Base-by-base conservation (phyloP, 2,888 invertebrate genomes). In the Strigamia maritima region DNA sequence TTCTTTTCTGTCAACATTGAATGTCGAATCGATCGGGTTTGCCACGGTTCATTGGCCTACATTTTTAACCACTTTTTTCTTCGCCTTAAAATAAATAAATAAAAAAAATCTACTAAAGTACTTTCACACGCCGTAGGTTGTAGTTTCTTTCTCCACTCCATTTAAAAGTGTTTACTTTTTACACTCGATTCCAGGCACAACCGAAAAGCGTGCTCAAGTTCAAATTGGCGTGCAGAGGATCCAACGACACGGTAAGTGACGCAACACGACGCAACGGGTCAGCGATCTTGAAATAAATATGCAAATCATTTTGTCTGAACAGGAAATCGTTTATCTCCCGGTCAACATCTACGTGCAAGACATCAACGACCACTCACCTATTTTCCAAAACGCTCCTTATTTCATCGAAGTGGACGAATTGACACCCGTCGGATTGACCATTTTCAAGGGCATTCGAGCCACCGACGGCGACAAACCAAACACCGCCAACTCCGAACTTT, bases 401-500 rank as follows among this genome's bases (percentile, higher is more conserved):
- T 88, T 90, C 77, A 89, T 94, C 8, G 90, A 90, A 65, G 93
- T 95, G 22, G 83, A 84, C 76, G 84, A 83, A 83, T 81, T 84
- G 54, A 84, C 84, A 75, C 84, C 84, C 85, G 44, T 87, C 91
- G 94, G 94, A 80, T 88, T 93, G 80, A 93, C 93, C 31, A 90
- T 95, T 82, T 94, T 93, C 86, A 90, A 92, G 82, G 92, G 92
- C 16, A 86, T 94, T 93, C 0, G 94, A 93, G 89, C 91, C 0
- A 86, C 94, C 76, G 94, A 94, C 84, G 92, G 91, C 85, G 84
- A 84, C 77, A 85, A 85, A 79, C 93, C 94, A 85, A 90, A 83
- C 76, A 84, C 84, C 8, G 83, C 84, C 44, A 84, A 84, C 79
- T 83, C 83, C 2, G 83, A 83, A 78, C 81, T 84, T 14, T 83